phyloP scores from a whole-genome alignment of 2,888 invertebrate genomes.

The Acanthoscelides obtectus region DNA sequence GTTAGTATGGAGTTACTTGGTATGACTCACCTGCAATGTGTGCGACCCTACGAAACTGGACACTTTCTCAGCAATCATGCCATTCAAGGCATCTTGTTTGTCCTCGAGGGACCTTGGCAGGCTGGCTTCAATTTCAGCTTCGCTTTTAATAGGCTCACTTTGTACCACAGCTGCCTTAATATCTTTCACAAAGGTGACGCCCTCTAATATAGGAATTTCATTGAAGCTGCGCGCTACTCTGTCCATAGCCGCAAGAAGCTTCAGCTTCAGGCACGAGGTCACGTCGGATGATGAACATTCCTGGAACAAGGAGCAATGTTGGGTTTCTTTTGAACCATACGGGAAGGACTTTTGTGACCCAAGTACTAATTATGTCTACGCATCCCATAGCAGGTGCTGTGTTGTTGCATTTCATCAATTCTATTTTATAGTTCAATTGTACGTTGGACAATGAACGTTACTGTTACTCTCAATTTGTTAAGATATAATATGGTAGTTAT shows the following conservation, averaged over 20 bases:
- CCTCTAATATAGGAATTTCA: conserved; percentile 65
- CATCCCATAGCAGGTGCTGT: too few species aligned
- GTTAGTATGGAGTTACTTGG: too few species aligned
- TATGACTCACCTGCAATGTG: conserved; percentile 69
- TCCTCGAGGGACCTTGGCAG: conserved; percentile 71
- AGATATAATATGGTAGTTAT: too few species aligned
- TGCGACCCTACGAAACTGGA: conserved; percentile 72
- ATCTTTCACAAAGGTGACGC: conserved; percentile 66
- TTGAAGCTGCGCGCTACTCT: conserved; percentile 60
- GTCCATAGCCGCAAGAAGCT: conserved; percentile 72
- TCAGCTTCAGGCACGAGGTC: conserved; percentile 72
- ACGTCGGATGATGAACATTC: conserved; percentile 70
- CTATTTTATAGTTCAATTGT: too few species aligned
- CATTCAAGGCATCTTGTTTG: conserved; percentile 66
- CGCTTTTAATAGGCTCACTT: conserved; percentile 48
- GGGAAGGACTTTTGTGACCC: too few species aligned
- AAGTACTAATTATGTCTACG: too few species aligned
- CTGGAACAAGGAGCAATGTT: conserved; percentile 46
- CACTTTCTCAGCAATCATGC: conserved; percentile 69
- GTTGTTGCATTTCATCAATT: too few species aligned
- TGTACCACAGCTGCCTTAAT: conserved; percentile 37
- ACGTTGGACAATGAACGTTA: too few species aligned
- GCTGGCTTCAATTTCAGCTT: conserved; percentile 64
- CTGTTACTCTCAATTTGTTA: too few species aligned
- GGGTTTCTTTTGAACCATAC: too few species aligned